Evolutionary conservation across 2,797 vertebrate genomes (phyloP), one percentile per base, ranked within the genome.

Genomic region (Parauchenoglanis ngamensis): DNA sequence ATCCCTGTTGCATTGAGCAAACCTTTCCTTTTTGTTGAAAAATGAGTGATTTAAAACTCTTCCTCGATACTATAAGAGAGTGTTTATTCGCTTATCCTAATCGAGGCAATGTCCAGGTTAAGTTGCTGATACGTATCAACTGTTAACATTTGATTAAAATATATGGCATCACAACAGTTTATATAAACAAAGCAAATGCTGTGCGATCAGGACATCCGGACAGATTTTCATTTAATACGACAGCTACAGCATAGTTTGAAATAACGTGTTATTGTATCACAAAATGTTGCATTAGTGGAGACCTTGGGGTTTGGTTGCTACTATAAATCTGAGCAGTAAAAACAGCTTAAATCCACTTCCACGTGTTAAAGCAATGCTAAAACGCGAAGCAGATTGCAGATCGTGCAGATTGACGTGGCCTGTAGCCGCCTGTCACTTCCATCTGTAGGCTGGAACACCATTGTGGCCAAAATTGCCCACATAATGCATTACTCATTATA

Each of bases 391-490:
- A 77, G 65, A 56, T 73, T 72, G 87, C 80, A 80, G 90, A 88
- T 85, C 75, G 87, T 87, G 85, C 87, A 89, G 89, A 90, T 89
- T 91, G 86, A 86, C 85, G 85, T 89, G 85, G 88, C 79, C 85
- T 86, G 72, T 85, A 59, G 80, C 79, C 46, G 86, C 84, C 87
- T 84, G 87, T 85, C 83, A 87, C 88, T 59, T 83, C 88, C 88
- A 89, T 87, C 88, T 89, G 88, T 79, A 84, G 72, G 75, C 65
- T 59, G 44, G 65, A 87, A 84, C 76, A 35, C 86, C 54, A 65
- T 54, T 80, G 54, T 82, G 56, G 86, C 83, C 82, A 73, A 35
- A 79, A 65, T 85, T 88, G 87, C 87, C 82, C 88, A 86, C 83
- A 49, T 67, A 77, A 72, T 72, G 31, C 75, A 65, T 89, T 85